phyloP scores from a whole-genome alignment of 2,113 vertebrate species.

The Semicossyphus pulcher region DNA sequence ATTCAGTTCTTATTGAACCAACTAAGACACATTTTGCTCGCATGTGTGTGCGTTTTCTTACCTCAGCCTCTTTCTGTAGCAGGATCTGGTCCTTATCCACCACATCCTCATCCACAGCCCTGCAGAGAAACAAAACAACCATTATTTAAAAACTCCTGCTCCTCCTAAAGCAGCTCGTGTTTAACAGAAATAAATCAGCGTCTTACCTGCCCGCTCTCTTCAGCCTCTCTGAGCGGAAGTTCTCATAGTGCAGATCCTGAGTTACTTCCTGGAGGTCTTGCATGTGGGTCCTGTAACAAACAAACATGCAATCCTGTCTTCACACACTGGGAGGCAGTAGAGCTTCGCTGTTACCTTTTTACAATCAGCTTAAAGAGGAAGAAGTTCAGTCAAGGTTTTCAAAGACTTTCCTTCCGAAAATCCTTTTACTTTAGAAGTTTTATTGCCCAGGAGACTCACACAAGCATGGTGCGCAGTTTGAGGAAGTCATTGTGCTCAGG shows the following conservation, averaged over 20 bases:
- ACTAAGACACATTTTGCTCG: background rate
- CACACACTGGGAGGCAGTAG: slow-evolving; percentile 64
- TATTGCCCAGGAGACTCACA: slow-evolving; percentile 82
- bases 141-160: too few species aligned
- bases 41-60: slow-evolving; percentile 63
- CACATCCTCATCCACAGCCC: slow-evolving; percentile 90
- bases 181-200: background rate
- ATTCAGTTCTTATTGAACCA: background rate
- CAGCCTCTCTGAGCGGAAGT: slow-evolving; percentile 92
- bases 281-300: slow-evolving; percentile 87
- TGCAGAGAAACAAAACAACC: slow-evolving; percentile 59
- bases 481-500: slow-evolving; percentile 95
- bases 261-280: slow-evolving; percentile 93
- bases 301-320: slow-evolving; percentile 19
- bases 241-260: slow-evolving; percentile 92
- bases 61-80: slow-evolving; percentile 94
- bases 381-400: slow-evolving; percentile 4
- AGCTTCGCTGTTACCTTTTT: background rate
- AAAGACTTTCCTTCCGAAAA: slow-evolving; percentile 1
- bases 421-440: slow-evolving; percentile 1
- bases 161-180: background rate
- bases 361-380: background rate
- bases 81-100: slow-evolving; percentile 95
- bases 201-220: slow-evolving; percentile 89
- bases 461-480: slow-evolving; percentile 89